These are phyloP conservation scores for Megaleporinus macrocephalus DNA, from an alignment of 2,113 vertebrate species.

Conservation along the genomic window DNA sequence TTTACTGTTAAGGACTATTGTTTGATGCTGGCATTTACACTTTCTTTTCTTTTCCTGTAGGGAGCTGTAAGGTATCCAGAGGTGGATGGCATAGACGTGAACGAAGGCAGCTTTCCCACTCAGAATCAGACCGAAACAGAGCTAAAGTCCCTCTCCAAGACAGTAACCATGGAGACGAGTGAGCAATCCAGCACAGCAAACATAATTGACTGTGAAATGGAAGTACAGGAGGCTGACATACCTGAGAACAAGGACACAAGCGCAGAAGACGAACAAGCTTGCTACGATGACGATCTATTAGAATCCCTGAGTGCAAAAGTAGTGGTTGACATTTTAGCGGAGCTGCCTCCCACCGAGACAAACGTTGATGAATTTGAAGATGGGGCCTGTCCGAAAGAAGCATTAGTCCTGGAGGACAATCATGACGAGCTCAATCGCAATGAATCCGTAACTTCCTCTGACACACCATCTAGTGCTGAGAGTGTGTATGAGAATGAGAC, in stretches of 20 bases:
- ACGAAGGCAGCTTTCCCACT: conserved; percentile 66
- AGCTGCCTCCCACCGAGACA: conserved; percentile 32
- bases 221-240: conserved; percentile 63
- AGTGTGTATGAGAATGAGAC: conserved; percentile 75
- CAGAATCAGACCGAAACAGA: conserved; percentile 66
- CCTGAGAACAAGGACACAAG: conserved; percentile 59
- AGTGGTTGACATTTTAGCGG: conserved; percentile 40
- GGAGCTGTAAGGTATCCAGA: conserved; percentile 64
- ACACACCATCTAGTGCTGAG: conserved; percentile 74
- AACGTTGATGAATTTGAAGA: conserved; percentile 51
- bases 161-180: conserved; percentile 79
- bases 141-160: conserved; percentile 55
- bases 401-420: conserved; percentile 57
- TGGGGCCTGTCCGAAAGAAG: conserved; percentile 59
- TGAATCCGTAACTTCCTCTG: conserved; percentile 73
- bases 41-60: conserved; percentile 55
- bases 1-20: not conserved
- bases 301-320: conserved; percentile 47
- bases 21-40: conserved; percentile 15
- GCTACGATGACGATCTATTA: conserved; percentile 47
- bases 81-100: conserved; percentile 69
- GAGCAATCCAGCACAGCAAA: conserved; percentile 68
- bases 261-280: conserved; percentile 59
- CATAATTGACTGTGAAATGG: conserved; percentile 66
- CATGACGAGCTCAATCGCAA: conserved; percentile 72